Conservation (phyloP, 2,113 vertebrate genomes). For the Todiramphus saurophagus region DNA sequence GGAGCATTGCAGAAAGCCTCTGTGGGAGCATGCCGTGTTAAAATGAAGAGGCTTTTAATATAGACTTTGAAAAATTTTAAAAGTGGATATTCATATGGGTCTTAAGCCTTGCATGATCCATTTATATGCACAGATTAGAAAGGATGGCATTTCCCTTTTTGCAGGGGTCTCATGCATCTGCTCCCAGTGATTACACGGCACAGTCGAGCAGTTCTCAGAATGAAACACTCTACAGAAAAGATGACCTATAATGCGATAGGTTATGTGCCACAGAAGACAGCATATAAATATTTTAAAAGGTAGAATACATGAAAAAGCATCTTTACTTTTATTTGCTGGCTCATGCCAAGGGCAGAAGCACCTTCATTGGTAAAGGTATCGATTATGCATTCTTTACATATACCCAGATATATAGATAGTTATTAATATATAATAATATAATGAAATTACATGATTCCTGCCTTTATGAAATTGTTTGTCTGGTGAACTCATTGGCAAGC, state of each 20-base stretch:
- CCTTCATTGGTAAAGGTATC: not conserved
- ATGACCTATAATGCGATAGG: constrained; percentile 63
- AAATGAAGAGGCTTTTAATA: constrained; percentile 59
- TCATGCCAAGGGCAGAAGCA: constrained; percentile 30
- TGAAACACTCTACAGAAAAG: constrained; percentile 49
- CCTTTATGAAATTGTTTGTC: constrained; percentile 11
- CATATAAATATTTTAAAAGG: constrained; percentile 71
- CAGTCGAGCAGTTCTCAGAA: constrained; percentile 16
- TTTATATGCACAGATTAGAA: constrained; percentile 57
- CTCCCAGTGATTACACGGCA: constrained; percentile 15
- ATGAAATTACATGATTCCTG: not conserved
- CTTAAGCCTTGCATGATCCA: constrained; percentile 63
- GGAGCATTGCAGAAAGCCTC: not conserved
- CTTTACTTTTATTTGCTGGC: constrained; percentile 56
- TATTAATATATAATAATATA: not conserved
- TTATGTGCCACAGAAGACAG: constrained; percentile 60
- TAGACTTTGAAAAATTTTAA: constrained; percentile 40
- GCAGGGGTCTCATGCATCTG: not conserved
- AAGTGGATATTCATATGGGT: constrained; percentile 52
- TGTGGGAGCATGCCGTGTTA: not conserved
- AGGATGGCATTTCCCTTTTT: constrained; percentile 2
- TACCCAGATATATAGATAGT: not conserved
- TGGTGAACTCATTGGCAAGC: not conserved
- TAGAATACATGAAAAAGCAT: constrained; percentile 55
- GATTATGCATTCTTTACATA: not conserved